phyloP scores from a whole-genome alignment of 2,888 invertebrate species.

The Caenorhabditis sulstoni region DNA sequence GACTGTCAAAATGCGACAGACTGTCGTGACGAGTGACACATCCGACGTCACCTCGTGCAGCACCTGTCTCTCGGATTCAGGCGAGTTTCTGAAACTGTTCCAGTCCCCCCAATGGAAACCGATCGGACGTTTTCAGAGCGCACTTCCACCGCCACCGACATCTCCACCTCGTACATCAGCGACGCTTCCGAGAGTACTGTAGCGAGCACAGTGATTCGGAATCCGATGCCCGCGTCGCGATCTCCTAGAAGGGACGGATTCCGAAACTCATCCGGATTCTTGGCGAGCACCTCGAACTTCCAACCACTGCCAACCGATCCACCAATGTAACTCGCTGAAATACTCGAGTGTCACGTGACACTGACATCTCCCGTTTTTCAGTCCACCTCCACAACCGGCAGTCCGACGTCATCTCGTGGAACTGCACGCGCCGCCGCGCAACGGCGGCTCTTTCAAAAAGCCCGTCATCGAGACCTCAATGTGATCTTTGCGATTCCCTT shows the following conservation, averaged over 20 bases:
- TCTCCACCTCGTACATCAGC: conserved; percentile 37
- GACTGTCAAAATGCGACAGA: conserved; percentile 36
- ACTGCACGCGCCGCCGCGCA: conserved; percentile 39
- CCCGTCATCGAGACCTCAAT: conserved; percentile 58
- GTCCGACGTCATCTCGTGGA: conserved; percentile 30
- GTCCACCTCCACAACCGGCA: conserved; percentile 18
- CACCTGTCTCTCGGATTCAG: conserved; percentile 58
- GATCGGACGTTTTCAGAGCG: no score
- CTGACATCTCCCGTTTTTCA: conserved; percentile 1
- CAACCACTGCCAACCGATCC: conserved; percentile 45
- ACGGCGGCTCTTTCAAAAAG: conserved; percentile 20
- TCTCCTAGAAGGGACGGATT: conserved; percentile 6
- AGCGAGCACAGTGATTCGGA: conserved; percentile 32
- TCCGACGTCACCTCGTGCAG: conserved; percentile 41
- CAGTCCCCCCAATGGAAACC: no score
- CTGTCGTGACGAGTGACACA: conserved; percentile 23
- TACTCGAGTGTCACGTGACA: background rate
- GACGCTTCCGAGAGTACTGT: conserved; percentile 55
- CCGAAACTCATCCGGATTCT: conserved; percentile 10
- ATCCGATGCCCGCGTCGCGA: conserved; percentile 32
- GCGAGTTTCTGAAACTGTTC: no score
- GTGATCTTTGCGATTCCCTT: conserved; percentile 28
- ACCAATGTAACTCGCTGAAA: conserved; percentile 9
- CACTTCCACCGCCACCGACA: conserved; percentile 59
- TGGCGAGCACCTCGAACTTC: conserved; percentile 39